Base-by-base conservation (phyloP, 2,888 invertebrate genomes). In the Leucophenga maculata region DNA sequence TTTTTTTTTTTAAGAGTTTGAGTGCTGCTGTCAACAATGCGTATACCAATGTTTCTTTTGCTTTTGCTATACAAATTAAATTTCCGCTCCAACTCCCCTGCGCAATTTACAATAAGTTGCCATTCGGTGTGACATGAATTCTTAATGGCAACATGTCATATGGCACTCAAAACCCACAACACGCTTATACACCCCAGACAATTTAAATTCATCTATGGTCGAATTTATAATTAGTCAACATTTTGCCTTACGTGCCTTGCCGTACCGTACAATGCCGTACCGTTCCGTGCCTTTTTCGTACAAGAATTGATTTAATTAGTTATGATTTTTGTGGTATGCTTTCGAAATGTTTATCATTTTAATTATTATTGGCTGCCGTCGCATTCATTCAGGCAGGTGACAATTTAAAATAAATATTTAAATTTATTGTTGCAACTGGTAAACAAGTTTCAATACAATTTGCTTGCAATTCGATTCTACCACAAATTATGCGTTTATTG, bases 91-190 rank as follows among this genome's bases (percentile, higher is more conserved):
- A 14, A 22, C 31, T 16, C 39, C 9, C 16, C 22, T 64, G 48
- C 22, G 62, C 46, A 64, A 64, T 64, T 64, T 22, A 31, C 60
- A 60, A 52, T 60, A 60, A 50, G 59, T 68, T 68, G 48, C 60
- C 59, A 60, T 68, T 68, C 50, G 59, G 50, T 50, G 67, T 52
- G 67, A 52, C 67, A 68, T 68, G 67, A 59, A 68, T 68, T 60
- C 18, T 52, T 60, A 60, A 67, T 59, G 26, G 46, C 46, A 22
- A n/a, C 13, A 2, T 26, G 26, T 59, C 39, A 9, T 39, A 11
- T n/a, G n/a, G 9, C 39, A 39, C 39, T 39, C 39, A 39, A 39
- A 39, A 39, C 39, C 39, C 39, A 39, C 39, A 39, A 8, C 39
- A 39, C 39, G 39, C 11, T 39, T 8, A 11, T 9, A 6, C 39